Evolutionary conservation across 2,113 vertebrate genomes (phyloP).

Genomic region (Ginglymostoma cirratum): DNA sequence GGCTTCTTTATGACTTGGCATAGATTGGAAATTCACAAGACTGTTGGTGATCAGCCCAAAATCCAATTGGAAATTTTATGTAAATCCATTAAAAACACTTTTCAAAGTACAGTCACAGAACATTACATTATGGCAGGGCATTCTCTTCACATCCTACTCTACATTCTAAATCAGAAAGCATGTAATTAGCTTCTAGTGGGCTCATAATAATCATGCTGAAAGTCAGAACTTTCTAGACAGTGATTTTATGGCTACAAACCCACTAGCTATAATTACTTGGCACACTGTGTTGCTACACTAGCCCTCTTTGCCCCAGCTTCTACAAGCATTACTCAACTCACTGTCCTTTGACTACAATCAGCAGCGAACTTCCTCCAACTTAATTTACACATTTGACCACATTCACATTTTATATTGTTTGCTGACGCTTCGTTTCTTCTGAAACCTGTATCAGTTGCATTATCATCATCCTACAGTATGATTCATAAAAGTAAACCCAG

Average conservation of each 20-base stretch:
- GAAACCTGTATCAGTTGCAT: too few species aligned
- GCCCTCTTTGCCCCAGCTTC: not conserved
- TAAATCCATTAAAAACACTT: not conserved
- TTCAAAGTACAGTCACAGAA: not conserved
- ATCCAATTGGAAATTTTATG: not conserved
- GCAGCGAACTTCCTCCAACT: not conserved
- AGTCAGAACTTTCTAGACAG: not conserved
- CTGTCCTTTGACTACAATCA: not conserved
- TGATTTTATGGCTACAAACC: not conserved
- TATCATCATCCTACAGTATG: too few species aligned
- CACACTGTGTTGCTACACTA: not conserved
- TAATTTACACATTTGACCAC: not conserved
- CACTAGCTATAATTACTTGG: not conserved
- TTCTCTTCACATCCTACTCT: not conserved
- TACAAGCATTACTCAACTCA: not conserved
- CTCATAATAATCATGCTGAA: not conserved
- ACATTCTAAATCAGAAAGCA: not conserved
- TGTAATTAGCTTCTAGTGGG: not conserved
- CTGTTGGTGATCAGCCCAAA: not conserved
- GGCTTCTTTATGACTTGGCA: not conserved
- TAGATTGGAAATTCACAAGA: not conserved
- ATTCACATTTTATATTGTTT: not conserved
- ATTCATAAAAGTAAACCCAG: too few species aligned
- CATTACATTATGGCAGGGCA: not conserved
- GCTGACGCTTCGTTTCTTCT: not conserved